Base-by-base conservation (phyloP, 2,113 vertebrate species). In the Onychostruthus taczanowskii region DNA sequence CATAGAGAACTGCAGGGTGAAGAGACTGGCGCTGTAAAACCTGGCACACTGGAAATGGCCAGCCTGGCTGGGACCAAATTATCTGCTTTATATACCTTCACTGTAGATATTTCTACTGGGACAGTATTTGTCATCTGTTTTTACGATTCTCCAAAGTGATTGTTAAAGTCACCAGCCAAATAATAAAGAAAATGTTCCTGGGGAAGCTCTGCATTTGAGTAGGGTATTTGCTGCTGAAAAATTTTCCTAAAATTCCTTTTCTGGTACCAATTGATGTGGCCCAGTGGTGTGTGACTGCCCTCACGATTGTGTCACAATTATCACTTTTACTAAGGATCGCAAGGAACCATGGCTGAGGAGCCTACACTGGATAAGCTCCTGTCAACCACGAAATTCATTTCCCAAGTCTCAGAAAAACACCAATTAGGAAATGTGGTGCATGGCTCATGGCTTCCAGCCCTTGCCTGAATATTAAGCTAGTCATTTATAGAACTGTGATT, bases 281-380 rank as follows among this genome's bases (percentile, higher is more conserved):
- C 21, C 0, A 0, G 3, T n/a, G 49, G 6, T 58, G 10, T 62
- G 30, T 77, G 44, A 16, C 67, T 7, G 1, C 10, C 24, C 14
- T 90, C 35, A 2, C 13, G 4, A 55, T 13, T 63, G n/a, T 46
- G 35, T 49, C 53, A 64, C 13, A 9, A 7, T 39, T 50, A 43
- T 13, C 52, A 64, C 10, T 66, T 75, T 73, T 26, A 18, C 41
- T 53, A n/a, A 41, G 37, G 18, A 52, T 35, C 30, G n/a, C 16
- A 17, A 52, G 19, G 17, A 28, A 7, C 12, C 24, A 8, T 31
- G 47, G 12, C 28, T 68, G 47, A 64, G 59, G 28, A 89, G 9
- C 17, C 26, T 41, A 16, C 30, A 2, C 35, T 78, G 49, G 44
- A 6, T 44, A 28, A 41, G 21, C 30, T 73, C 23, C 37, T 56